phyloP scores from a whole-genome alignment of 2,113 vertebrate genomes.

The Xiphophorus couchianus region DNA sequence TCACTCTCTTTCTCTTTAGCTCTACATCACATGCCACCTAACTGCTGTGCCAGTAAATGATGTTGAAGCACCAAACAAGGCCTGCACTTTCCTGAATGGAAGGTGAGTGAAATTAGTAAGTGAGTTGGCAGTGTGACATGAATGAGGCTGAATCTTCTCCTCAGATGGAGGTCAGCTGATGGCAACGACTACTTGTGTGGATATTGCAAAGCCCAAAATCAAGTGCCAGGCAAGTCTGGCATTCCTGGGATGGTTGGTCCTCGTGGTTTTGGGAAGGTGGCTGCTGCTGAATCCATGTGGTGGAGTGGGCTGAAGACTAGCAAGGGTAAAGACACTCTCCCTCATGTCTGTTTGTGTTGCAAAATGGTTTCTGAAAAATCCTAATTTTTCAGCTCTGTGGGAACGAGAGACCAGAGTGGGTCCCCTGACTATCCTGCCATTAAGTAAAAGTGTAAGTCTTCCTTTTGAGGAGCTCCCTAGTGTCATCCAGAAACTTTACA shows the following conservation, averaged over 20 bases:
- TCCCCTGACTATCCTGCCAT: conserved; percentile 60
- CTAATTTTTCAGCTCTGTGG: conserved; percentile 24
- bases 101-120: conserved; percentile 45
- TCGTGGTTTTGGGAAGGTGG: conserved; percentile 40
- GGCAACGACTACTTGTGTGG: conserved; percentile 70
- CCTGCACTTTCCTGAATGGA: conserved; percentile 63
- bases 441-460: conserved; percentile 25
- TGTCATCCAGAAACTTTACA: conserved; percentile 21
- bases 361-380: not conserved
- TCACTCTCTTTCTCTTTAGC: conserved; percentile 30
- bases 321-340: not conserved
- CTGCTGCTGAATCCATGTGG: not conserved
- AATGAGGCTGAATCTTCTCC: not conserved
- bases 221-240: not conserved
- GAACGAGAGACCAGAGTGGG: conserved; percentile 55
- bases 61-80: conserved; percentile 52
- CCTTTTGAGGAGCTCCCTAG: conserved; percentile 36
- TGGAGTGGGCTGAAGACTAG: not conserved
- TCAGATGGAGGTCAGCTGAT: conserved; percentile 74
- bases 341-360: not conserved
- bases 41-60: conserved; percentile 54
- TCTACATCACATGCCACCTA: conserved; percentile 75
- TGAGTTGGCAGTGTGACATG: no score
- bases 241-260: conserved; percentile 28
- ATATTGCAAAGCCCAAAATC: conserved; percentile 51